A percentile compares a stretch with the other conserved stretches of the same genome.
These are phyloP conservation scores for Athrips mouffetella DNA, from an alignment of 2,888 invertebrate species.

Conservation along the genomic window DNA sequence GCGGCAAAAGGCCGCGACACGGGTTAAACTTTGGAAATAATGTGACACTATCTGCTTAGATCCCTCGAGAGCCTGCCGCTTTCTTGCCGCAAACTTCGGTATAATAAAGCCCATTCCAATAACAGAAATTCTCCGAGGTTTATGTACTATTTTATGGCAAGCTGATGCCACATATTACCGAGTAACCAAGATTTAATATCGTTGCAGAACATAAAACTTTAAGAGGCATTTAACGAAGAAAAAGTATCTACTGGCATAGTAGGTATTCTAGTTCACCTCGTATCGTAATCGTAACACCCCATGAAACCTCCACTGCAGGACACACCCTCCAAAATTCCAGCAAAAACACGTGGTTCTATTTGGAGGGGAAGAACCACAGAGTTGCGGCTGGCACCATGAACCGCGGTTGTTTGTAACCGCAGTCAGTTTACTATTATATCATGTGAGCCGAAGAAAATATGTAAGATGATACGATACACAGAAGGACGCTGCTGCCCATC, in stretches of 20 bases:
- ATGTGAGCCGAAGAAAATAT: too few species aligned
- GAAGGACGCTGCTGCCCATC: too few species aligned
- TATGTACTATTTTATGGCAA: constrained; percentile 11
- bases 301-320: too few species aligned
- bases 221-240: background rate
- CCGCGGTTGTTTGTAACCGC: too few species aligned
- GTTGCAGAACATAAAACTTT: background rate
- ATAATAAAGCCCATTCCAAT: constrained; percentile 25
- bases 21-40: constrained; percentile 30
- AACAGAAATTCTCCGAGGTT: constrained; percentile 21
- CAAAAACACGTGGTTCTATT: too few species aligned
- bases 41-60: constrained; percentile 31
- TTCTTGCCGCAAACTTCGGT: constrained; percentile 13
- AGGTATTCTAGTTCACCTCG: too few species aligned
- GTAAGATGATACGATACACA: too few species aligned
- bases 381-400: too few species aligned
- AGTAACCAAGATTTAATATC: background rate
- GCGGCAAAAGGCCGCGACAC: constrained; percentile 7
- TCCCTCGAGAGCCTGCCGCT: constrained; percentile 16
- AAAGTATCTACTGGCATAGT: background rate
- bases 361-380: too few species aligned
- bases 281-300: too few species aligned
- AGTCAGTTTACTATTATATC: too few species aligned
- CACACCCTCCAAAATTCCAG: too few species aligned
- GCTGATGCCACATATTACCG: background rate